Conservation (phyloP, 2,797 vertebrate species). For the Amniataba percoides region DNA sequence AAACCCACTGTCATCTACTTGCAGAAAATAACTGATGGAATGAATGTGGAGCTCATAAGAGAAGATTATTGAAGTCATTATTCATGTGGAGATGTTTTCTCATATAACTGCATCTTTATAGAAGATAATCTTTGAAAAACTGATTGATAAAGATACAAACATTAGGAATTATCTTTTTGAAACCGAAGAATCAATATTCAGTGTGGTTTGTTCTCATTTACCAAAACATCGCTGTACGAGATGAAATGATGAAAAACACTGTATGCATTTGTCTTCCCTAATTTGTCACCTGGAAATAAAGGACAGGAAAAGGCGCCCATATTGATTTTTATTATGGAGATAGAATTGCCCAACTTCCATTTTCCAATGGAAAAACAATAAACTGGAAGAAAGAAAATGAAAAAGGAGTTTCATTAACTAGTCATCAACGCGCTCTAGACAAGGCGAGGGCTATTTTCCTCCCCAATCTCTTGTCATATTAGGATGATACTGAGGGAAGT, state of each 20-base stretch:
- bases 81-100: conserved; percentile 12
- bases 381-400: conserved; percentile 63
- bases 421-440: conserved; percentile 48
- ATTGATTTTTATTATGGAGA: conserved; percentile 55
- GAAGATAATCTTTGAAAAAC: neutral
- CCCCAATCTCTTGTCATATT: conserved; percentile 31
- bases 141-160: neutral
- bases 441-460: conserved; percentile 34
- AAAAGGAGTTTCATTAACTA: conserved; percentile 63
- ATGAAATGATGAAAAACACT: conserved; percentile 5
- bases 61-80: conserved; percentile 7
- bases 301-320: conserved; percentile 20
- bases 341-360: conserved; percentile 21
- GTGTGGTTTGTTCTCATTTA: conserved; percentile 8
- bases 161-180: neutral
- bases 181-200: conserved; percentile 19
- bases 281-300: conserved; percentile 29
- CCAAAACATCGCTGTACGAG: neutral
- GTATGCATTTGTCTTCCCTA: conserved; percentile 24
- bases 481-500: conserved; percentile 35
- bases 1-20: too few species aligned
- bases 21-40: neutral
- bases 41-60: conserved; percentile 1
- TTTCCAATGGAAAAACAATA: conserved; percentile 51
- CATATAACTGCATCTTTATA: neutral